Evolutionary conservation across 2,888 invertebrate genomes (phyloP).

Genomic region (Vandiemenella viatica): DNA sequence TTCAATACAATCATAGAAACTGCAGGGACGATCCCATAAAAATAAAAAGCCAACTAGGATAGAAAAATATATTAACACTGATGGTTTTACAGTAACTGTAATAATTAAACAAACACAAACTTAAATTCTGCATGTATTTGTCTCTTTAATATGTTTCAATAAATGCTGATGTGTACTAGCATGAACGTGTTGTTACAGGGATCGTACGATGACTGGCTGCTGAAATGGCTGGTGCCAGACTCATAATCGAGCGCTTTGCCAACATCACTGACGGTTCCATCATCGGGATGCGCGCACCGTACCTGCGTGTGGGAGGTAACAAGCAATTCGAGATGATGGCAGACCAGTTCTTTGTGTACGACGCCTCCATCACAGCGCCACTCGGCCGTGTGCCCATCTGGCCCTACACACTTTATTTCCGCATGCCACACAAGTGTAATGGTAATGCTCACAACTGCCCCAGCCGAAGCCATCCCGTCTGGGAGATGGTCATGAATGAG

Average conservation of each 20-base stretch:
- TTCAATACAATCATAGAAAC: too few species aligned
- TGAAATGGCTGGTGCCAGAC: conserved; percentile 82
- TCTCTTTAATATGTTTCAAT: too few species aligned
- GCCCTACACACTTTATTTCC: conserved; percentile 94
- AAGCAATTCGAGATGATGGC: conserved; percentile 95
- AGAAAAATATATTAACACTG: too few species aligned
- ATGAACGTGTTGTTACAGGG: too few species aligned
- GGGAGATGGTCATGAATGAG: conserved; percentile 96
- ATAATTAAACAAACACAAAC: too few species aligned
- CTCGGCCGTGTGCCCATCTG: conserved; percentile 81
- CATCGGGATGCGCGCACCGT: conserved; percentile 77
- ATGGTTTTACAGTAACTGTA: too few species aligned
- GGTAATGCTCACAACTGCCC: conserved; percentile 90
- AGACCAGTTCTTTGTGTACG: conserved; percentile 86
- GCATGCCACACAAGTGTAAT: conserved; percentile 90
- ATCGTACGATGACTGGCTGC: conserved; percentile 85
- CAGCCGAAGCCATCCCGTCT: conserved; percentile 63
- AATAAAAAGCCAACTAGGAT: too few species aligned
- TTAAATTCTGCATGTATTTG: too few species aligned
- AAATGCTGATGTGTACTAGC: too few species aligned
- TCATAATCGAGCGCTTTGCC: conserved; percentile 76
- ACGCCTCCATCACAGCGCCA: conserved; percentile 85
- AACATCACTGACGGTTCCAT: conserved; percentile 86
- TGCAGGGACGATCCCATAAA: too few species aligned
- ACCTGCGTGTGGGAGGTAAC: conserved; percentile 81